phyloP scores from a whole-genome alignment of 2,888 invertebrate genomes.

The Eupithecia dodoneata region DNA sequence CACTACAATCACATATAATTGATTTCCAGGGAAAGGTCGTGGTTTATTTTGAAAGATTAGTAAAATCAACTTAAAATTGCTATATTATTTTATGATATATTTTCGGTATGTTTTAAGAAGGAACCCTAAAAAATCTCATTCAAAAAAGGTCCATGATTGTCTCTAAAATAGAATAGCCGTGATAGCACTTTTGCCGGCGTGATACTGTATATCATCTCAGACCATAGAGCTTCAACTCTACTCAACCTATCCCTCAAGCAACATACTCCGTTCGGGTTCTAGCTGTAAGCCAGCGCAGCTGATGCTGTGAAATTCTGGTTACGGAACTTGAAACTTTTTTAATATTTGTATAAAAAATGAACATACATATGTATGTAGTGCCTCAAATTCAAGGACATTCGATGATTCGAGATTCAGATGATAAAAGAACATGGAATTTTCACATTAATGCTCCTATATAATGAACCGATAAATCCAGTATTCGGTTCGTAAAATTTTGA shows the following conservation, averaged over 20 bases:
- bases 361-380: too few relatives aligned
- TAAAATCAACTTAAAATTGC: not conserved
- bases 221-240: slow-evolving; percentile 47
- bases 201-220: slow-evolving; percentile 71
- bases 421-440: not conserved
- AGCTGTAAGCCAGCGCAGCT: not conserved
- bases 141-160: slow-evolving; percentile 57
- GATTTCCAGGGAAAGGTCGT: not conserved
- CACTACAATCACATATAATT: too few relatives aligned
- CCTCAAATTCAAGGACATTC: not conserved
- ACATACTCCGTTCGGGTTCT: not conserved
- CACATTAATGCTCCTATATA: not conserved
- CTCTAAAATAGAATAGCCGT: slow-evolving; percentile 61
- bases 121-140: slow-evolving; percentile 46
- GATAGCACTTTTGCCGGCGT: slow-evolving; percentile 70
- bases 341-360: too few relatives aligned
- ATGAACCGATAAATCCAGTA: too few relatives aligned
- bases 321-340: not conserved
- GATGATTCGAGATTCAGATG: not conserved
- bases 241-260: not conserved
- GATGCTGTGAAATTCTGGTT: not conserved
- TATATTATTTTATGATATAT: not conserved
- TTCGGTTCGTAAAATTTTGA: too few relatives aligned
- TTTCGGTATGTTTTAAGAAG: not conserved
- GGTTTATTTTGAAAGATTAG: not conserved